Conservation (phyloP, 2,888 invertebrate species). For the Electrophaes corylata region DNA sequence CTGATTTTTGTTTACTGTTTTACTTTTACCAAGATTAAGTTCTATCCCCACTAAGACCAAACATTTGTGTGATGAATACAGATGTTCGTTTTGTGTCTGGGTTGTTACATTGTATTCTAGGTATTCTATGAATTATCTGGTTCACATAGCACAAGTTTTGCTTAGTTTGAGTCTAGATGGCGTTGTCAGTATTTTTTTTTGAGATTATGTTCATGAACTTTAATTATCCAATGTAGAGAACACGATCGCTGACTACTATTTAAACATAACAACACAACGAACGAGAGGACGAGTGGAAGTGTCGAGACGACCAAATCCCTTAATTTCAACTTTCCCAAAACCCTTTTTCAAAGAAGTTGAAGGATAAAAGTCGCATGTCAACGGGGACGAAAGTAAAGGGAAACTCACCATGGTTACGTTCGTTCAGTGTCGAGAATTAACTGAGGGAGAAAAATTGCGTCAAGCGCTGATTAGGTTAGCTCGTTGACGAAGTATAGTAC, state of each 20-base stretch:
- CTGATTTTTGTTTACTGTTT: not conserved
- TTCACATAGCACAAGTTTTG: too few species aligned
- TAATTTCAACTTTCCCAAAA: slow-evolving; percentile 7
- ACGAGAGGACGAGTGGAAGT: too few species aligned
- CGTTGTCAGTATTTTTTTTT: too few species aligned
- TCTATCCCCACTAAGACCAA: too few species aligned
- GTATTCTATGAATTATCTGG: too few species aligned
- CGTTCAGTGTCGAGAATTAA: slow-evolving; percentile 43
- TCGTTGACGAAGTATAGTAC: slow-evolving; percentile 41
- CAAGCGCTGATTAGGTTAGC: slow-evolving; percentile 74
- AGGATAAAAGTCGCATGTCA: slow-evolving; percentile 35
- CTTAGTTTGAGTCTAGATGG: too few species aligned
- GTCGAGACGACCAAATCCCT: too few species aligned
- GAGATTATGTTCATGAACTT: too few species aligned
- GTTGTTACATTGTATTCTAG: too few species aligned
- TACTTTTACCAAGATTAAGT: too few species aligned
- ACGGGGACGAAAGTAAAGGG: slow-evolving; percentile 43
- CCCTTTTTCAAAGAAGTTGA: slow-evolving; percentile 34
- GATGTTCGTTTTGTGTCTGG: too few species aligned
- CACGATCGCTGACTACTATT: not conserved
- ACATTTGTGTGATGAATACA: too few species aligned
- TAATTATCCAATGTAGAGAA: slow-evolving; percentile 5
- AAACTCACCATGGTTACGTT: slow-evolving; percentile 58
- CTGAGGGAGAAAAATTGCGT: slow-evolving; percentile 65
- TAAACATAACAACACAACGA: not conserved